phyloP scores from a whole-genome alignment of 1,140 invertebrate species.

The Lucilia cuprina region DNA sequence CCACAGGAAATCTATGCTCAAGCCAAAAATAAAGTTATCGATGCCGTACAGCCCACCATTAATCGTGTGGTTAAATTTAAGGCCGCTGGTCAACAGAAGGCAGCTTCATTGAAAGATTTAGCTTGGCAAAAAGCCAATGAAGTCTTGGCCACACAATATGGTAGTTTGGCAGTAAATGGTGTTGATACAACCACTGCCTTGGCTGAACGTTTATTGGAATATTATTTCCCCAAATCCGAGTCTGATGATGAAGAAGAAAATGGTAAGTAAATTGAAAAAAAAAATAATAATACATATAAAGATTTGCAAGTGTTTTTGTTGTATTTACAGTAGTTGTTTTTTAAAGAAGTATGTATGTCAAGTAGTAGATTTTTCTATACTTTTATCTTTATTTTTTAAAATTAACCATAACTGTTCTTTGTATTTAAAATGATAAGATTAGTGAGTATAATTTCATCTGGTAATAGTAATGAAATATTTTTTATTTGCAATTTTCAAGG shows the following conservation, averaged over 20 bases:
- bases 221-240: conserved; percentile 70
- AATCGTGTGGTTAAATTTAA: conserved; percentile 68
- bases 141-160: conserved; percentile 71
- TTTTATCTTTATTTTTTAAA: not conserved
- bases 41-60: conserved; percentile 70
- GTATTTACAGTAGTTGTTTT: not conserved
- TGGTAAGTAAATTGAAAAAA: conserved; percentile 55
- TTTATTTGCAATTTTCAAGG: conserved; percentile 3
- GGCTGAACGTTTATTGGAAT: conserved; percentile 71
- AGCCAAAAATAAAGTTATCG: conserved; percentile 71
- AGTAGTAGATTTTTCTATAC: not conserved
- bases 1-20: conserved; percentile 76
- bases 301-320: no score
- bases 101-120: conserved; percentile 69
- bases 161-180: conserved; percentile 69
- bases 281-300: not conserved
- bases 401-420: not conserved
- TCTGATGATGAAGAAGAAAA: conserved; percentile 64
- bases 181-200: conserved; percentile 69
- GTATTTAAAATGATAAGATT: not conserved
- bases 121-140: conserved; percentile 76
- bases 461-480: not conserved
- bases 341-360: not conserved
- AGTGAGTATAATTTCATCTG: not conserved
- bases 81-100: conserved; percentile 68